Evolutionary conservation across 2,888 invertebrate species (phyloP).

Genomic region (Troglohyphantes excavatus): DNA sequence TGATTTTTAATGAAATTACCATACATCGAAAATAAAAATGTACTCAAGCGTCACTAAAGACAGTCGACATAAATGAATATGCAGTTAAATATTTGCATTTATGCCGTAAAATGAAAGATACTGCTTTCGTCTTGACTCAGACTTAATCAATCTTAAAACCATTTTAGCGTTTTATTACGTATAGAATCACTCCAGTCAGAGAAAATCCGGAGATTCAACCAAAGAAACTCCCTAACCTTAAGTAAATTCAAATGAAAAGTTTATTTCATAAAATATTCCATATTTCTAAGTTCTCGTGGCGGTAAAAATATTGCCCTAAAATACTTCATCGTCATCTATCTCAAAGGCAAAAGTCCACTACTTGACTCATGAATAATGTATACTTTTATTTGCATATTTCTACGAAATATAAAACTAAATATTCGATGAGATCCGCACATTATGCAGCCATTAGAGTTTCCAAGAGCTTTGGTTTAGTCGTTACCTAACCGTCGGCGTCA

Average conservation of each 20-base stretch:
- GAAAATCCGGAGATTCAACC: neutral
- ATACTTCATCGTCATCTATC: conserved; percentile 46
- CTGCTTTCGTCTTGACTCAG: neutral
- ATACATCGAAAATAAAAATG: neutral
- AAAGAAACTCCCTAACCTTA: neutral
- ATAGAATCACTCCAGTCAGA: neutral
- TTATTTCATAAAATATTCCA: conserved; percentile 17
- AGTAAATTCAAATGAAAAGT: conserved; percentile 33
- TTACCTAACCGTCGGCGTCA: conserved; percentile 6
- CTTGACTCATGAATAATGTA: conserved; percentile 61
- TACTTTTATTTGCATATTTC: conserved; percentile 68
- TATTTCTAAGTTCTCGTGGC: neutral
- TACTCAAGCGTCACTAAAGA: neutral
- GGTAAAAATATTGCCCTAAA: conserved; percentile 51
- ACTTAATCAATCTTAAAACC: neutral
- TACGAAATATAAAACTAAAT: conserved; percentile 66
- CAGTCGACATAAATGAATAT: neutral
- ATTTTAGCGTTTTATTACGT: neutral
- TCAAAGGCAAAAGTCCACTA: conserved; percentile 21
- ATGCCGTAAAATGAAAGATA: neutral
- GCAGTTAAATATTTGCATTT: conserved; percentile 6
- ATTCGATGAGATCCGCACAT: conserved; percentile 58
- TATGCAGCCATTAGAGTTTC: conserved; percentile 59
- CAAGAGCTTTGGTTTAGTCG: conserved; percentile 37
- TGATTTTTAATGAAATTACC: neutral